A percentile compares a stretch with the other conserved stretches of the same genome.
These are phyloP conservation scores for Gobionotothen gibberifrons DNA, from an alignment of 2,797 vertebrate genomes.

Conservation along the genomic window DNA sequence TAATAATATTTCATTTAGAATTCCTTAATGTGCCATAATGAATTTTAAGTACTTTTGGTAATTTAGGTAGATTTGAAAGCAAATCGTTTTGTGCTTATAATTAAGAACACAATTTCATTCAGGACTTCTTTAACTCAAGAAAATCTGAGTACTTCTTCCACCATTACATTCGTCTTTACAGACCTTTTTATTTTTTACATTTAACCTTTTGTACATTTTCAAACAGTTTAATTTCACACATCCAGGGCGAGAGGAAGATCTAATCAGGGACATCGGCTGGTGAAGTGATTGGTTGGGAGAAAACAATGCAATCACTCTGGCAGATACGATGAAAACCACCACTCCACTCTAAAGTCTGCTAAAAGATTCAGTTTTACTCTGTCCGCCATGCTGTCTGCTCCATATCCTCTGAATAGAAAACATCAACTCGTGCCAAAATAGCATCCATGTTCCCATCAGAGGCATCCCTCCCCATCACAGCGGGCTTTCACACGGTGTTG, in stretches of 20 bases:
- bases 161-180: neutral
- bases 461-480: constrained; percentile 56
- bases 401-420: constrained; percentile 36
- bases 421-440: constrained; percentile 53
- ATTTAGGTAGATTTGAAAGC: too few relatives aligned
- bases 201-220: neutral
- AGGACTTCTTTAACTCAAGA: too few relatives aligned
- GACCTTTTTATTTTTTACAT: neutral
- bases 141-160: too few relatives aligned
- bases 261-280: constrained; percentile 54
- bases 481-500: constrained; percentile 57
- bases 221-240: constrained; percentile 49
- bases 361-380: constrained; percentile 38
- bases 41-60: too few relatives aligned
- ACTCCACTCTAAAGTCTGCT: constrained; percentile 35
- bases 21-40: too few relatives aligned
- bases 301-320: constrained; percentile 40
- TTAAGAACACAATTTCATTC: too few relatives aligned
- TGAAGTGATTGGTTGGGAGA: constrained; percentile 53
- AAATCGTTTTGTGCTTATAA: too few relatives aligned
- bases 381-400: constrained; percentile 26
- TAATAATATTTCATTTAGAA: too few relatives aligned
- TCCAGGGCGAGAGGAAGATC: constrained; percentile 34
- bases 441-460: constrained; percentile 59
- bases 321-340: constrained; percentile 14